phyloP scores from a whole-genome alignment of 1,140 invertebrate species.

The Aphis gossypii region DNA sequence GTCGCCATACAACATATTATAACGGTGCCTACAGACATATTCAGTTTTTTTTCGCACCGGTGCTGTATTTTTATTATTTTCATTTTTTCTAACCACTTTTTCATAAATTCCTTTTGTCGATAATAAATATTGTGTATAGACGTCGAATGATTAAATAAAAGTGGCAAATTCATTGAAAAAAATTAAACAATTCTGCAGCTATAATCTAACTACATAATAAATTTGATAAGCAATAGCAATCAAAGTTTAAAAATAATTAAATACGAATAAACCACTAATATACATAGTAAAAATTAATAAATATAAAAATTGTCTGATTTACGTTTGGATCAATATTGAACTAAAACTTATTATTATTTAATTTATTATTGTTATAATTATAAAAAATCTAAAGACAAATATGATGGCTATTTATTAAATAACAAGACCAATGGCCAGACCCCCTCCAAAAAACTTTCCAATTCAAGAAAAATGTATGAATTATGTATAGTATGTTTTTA shows the following conservation, averaged over 20 bases:
- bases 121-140: neutral
- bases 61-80: neutral
- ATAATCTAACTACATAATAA: neutral
- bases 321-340: neutral
- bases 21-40: neutral
- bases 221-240: neutral
- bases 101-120: too few relatives aligned
- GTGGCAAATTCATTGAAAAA: too few relatives aligned
- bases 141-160: neutral
- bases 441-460: too few relatives aligned
- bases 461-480: too few relatives aligned
- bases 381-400: too few relatives aligned
- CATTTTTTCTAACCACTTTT: too few relatives aligned
- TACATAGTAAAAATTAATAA: neutral
- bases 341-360: too few relatives aligned
- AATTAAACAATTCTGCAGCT: neutral
- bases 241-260: neutral
- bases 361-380: too few relatives aligned
- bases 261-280: neutral
- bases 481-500: too few relatives aligned
- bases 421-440: too few relatives aligned
- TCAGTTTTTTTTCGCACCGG: neutral
- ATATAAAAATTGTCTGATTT: neutral
- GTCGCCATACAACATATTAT: too few relatives aligned
- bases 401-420: too few relatives aligned